Conservation (phyloP, 1,140 invertebrate genomes). For the Geopemphigus sp. region DNA sequence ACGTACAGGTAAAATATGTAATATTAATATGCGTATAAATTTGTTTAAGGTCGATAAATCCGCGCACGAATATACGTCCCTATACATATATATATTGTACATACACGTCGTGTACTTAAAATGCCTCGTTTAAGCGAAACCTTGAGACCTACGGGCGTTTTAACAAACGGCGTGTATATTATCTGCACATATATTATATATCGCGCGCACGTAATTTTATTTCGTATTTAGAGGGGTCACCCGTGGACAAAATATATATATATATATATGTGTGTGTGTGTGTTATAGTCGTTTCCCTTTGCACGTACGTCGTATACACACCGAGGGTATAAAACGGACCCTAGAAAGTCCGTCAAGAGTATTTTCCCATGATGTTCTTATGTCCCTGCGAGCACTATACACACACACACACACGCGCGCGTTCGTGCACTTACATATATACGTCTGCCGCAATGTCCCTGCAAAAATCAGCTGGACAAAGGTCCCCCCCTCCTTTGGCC, state of each 20-base stretch:
- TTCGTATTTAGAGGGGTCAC: slow-evolving; percentile 17
- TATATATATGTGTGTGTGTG: not conserved
- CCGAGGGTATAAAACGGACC: slow-evolving; percentile 29
- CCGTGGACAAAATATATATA: slow-evolving; percentile 17
- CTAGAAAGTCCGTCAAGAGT: slow-evolving; percentile 39
- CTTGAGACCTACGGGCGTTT: not conserved
- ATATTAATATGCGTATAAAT: not conserved
- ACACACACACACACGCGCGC: not conserved
- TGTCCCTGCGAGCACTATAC: slow-evolving; percentile 28
- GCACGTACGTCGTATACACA: not conserved
- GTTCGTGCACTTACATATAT: not conserved
- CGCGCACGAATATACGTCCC: no score
- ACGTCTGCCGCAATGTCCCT: slow-evolving; percentile 27
- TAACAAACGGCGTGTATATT: not conserved
- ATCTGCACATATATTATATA: not conserved
- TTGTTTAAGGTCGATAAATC: not conserved
- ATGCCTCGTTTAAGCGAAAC: not conserved
- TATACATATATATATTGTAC: no score
- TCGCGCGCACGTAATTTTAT: not conserved
- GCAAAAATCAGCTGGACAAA: slow-evolving; percentile 48
- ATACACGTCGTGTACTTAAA: not conserved
- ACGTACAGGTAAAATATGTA: no score
- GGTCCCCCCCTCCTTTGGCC: slow-evolving; percentile 26
- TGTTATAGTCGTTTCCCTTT: not conserved
- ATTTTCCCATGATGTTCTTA: slow-evolving; percentile 47